These are phyloP conservation scores for Acrobasis suavella DNA, from an alignment of 2,888 invertebrate species.

Conservation along the genomic window DNA sequence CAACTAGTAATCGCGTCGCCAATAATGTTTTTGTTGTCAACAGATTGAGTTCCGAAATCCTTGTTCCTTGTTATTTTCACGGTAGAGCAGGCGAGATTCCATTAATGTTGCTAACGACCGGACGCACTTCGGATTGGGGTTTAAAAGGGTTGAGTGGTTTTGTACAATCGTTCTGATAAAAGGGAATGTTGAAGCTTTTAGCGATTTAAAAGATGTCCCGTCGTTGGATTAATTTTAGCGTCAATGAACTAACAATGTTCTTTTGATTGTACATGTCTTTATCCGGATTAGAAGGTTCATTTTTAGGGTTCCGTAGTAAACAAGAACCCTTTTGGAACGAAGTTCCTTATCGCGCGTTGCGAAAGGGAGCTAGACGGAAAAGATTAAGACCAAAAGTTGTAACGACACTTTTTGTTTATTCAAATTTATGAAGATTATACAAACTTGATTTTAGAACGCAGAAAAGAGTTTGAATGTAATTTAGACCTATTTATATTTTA, in stretches of 20 bases:
- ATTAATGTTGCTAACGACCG: constrained; percentile 82
- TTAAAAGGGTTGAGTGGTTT: constrained; percentile 82
- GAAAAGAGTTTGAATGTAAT: too few species aligned
- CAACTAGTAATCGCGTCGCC: constrained; percentile 28
- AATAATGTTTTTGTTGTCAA: constrained; percentile 54
- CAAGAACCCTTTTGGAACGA: too few species aligned
- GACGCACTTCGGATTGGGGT: constrained; percentile 79
- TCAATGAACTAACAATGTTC: constrained; percentile 57
- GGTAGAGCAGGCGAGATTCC: constrained; percentile 74
- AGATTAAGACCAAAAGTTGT: too few species aligned
- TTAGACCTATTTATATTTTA: too few species aligned
- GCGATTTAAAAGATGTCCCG: constrained; percentile 76
- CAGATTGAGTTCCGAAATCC: constrained; percentile 60
- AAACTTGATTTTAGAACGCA: too few species aligned
- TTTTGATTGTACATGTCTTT: constrained; percentile 19
- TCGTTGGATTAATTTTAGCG: constrained; percentile 54
- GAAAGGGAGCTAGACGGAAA: too few species aligned
- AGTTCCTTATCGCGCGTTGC: too few species aligned
- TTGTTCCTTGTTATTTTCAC: constrained; percentile 76
- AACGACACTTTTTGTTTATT: too few species aligned
- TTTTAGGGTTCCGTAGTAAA: too few species aligned
- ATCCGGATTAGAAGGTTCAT: too few species aligned
- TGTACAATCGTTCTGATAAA: constrained; percentile 79
- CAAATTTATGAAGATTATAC: too few species aligned
- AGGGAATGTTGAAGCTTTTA: constrained; percentile 77